phyloP scores from a whole-genome alignment of 2,113 vertebrate genomes.

The Scalopus aquaticus region DNA sequence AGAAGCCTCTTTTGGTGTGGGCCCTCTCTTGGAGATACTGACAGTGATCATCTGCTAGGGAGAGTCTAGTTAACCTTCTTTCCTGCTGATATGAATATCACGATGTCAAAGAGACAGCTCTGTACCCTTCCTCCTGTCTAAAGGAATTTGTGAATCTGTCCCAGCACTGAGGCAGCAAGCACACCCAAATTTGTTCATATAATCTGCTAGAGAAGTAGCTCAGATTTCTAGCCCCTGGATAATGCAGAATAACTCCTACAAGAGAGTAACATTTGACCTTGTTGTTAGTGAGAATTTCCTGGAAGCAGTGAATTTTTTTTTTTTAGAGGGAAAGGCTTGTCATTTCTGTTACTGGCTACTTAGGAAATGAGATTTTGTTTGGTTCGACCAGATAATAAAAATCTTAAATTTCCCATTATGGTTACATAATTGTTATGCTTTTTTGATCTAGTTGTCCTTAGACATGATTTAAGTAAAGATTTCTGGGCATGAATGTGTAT shows the following conservation, averaged over 20 bases:
- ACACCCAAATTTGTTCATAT: neutral
- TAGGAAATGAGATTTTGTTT: constrained; percentile 40
- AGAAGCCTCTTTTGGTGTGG: constrained; percentile 51
- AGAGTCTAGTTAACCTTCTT: constrained; percentile 55
- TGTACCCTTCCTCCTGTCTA: neutral
- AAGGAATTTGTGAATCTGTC: constrained; percentile 42
- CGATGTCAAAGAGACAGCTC: neutral
- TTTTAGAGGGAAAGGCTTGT: neutral
- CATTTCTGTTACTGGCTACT: constrained; percentile 12
- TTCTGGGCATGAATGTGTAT: neutral
- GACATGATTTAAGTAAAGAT: constrained; percentile 49
- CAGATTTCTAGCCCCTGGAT: neutral
- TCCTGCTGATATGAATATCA: neutral
- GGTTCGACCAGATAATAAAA: constrained; percentile 52
- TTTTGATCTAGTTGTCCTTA: constrained; percentile 42
- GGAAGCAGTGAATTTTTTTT: neutral
- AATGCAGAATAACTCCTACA: constrained; percentile 12
- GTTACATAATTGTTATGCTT: constrained; percentile 46
- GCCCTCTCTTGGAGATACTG: constrained; percentile 25
- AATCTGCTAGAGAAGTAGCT: constrained; percentile 49
- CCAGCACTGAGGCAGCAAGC: constrained; percentile 21
- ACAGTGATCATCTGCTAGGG: constrained; percentile 28
- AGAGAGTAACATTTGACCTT: constrained; percentile 29
- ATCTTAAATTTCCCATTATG: neutral
- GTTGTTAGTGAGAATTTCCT: constrained; percentile 27